A percentile compares a stretch with the other conserved stretches of the same genome.
Conservation (phyloP, 2,888 invertebrate genomes). For the Campaea margaritaria region DNA sequence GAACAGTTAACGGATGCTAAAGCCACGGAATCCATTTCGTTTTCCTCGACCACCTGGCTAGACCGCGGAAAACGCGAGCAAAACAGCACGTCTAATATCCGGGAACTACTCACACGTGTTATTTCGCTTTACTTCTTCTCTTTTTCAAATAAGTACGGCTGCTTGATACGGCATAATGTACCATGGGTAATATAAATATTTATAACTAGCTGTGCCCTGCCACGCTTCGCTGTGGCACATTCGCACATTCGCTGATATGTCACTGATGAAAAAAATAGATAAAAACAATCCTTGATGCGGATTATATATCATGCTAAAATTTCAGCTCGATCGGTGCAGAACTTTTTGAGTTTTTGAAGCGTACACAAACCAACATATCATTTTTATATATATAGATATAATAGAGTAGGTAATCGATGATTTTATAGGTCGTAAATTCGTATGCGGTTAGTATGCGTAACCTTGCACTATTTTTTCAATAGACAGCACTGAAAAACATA, state of each 20-base stretch:
- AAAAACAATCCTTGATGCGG: too few relatives aligned
- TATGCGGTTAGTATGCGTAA: conserved; percentile 34
- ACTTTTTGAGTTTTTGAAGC: too few relatives aligned
- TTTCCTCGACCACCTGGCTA: conserved; percentile 55
- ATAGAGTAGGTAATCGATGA: background rate
- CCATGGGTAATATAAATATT: too few relatives aligned
- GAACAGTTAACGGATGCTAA: conserved; percentile 40
- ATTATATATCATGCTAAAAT: too few relatives aligned
- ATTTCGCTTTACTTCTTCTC: background rate
- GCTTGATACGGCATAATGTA: background rate
- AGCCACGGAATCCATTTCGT: conserved; percentile 56
- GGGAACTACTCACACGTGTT: conserved; percentile 27
- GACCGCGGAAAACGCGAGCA: conserved; percentile 53
- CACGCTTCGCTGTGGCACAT: too few relatives aligned
- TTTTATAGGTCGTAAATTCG: conserved; percentile 30
- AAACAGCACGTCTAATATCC: conserved; percentile 46
- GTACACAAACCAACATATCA: too few relatives aligned
- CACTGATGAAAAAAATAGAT: too few relatives aligned
- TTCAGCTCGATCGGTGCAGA: too few relatives aligned
- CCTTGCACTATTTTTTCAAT: conserved; percentile 40
- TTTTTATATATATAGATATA: too few relatives aligned
- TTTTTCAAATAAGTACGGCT: background rate
- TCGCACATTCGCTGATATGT: too few relatives aligned
- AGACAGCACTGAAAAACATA: conserved; percentile 32
- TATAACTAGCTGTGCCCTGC: too few relatives aligned